A percentile compares a stretch with the other conserved stretches of the same genome.
These are phyloP conservation scores for Cuniculus paca DNA, from an alignment of 2,797 vertebrate genomes.

Conservation along the genomic window DNA sequence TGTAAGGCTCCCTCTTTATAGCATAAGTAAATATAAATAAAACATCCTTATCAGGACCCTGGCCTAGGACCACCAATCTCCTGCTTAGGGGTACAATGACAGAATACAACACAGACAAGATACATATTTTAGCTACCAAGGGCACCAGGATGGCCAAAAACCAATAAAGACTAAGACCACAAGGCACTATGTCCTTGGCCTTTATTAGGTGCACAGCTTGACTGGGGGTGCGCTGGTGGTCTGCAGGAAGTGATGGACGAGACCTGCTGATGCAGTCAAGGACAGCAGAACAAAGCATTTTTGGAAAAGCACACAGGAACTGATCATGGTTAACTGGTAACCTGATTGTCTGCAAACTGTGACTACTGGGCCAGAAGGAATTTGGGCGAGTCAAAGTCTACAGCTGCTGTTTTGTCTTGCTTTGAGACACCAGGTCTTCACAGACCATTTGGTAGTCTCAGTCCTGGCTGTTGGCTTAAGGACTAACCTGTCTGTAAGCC, in stretches of 20 bases:
- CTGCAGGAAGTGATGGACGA: not conserved
- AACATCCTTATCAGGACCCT: not conserved
- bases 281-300: not conserved
- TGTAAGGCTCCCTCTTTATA: not conserved
- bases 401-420: not conserved
- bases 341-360: not conserved
- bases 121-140: not conserved
- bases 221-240: too few relatives aligned
- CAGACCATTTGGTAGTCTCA: not conserved
- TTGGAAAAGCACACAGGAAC: not conserved
- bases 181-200: not conserved
- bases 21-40: not conserved
- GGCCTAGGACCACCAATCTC: not conserved
- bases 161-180: not conserved
- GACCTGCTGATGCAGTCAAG: not conserved
- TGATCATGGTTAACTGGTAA: not conserved
- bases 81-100: not conserved
- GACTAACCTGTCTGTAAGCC: not conserved
- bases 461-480: not conserved
- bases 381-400: too few relatives aligned
- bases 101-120: not conserved
- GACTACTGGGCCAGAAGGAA: too few relatives aligned
- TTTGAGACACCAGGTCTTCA: not conserved
- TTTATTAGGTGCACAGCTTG: not conserved
- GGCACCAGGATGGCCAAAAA: not conserved